Conservation (phyloP, 2,888 invertebrate genomes). For the Dendrolimus pini region DNA sequence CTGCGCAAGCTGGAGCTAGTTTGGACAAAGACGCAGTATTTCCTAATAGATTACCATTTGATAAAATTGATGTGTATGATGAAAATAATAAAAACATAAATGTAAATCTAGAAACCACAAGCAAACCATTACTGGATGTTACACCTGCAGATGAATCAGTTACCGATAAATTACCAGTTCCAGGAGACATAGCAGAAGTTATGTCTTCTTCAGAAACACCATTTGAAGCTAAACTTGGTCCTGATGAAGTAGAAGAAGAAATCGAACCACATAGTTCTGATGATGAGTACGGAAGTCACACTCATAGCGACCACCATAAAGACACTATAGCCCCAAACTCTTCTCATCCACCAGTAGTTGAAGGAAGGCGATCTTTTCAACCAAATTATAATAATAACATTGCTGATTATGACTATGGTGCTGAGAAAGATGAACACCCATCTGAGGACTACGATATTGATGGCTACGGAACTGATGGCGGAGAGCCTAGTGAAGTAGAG, state of each 20-base stretch:
- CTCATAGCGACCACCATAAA: slow-evolving; percentile 59
- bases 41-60: slow-evolving; percentile 53
- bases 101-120: slow-evolving; percentile 33
- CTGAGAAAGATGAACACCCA: slow-evolving; percentile 48
- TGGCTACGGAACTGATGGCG: slow-evolving; percentile 52
- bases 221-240: slow-evolving; percentile 17
- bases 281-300: slow-evolving; percentile 35
- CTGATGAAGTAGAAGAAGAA: slow-evolving; percentile 22
- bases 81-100: slow-evolving; percentile 58
- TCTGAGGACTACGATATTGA: slow-evolving; percentile 62
- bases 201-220: slow-evolving; percentile 20
- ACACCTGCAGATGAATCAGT: slow-evolving; percentile 10
- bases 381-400: slow-evolving; percentile 34
- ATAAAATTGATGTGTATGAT: slow-evolving; percentile 63
- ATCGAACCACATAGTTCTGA: slow-evolving; percentile 22
- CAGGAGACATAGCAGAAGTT: slow-evolving; percentile 12
- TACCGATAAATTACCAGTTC: slow-evolving; percentile 11
- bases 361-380: slow-evolving; percentile 53
- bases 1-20: slow-evolving; percentile 89
- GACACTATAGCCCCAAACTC: slow-evolving; percentile 22
- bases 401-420: slow-evolving; percentile 52
- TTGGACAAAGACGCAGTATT: slow-evolving; percentile 74
- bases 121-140: slow-evolving; percentile 12
- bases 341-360: slow-evolving; percentile 32
- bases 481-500: slow-evolving; percentile 74